These are phyloP conservation scores for Stegodyphus mimosarum DNA, from an alignment of 1,140 invertebrate genomes.

Conservation along the genomic window DNA sequence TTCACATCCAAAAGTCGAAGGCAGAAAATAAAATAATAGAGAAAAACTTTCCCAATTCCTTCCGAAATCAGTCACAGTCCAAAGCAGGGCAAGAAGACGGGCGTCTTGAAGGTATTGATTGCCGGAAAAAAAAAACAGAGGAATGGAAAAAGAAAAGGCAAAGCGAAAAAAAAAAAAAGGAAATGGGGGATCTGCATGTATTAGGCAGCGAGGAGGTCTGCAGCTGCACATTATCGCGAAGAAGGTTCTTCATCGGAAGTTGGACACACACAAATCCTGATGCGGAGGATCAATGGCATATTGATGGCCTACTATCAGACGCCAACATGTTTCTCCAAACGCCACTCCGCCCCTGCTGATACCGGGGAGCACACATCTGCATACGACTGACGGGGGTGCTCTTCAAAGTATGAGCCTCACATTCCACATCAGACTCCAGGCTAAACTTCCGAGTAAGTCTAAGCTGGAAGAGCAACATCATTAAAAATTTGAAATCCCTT, in stretches of 20 bases:
- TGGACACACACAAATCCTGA: conserved; percentile 42
- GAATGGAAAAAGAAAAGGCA: not conserved
- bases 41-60: not conserved
- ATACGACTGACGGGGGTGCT: conserved; percentile 15
- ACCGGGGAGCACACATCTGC: conserved; percentile 32
- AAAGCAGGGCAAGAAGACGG: not conserved
- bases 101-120: too few species aligned
- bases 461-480: too few species aligned
- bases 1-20: not conserved
- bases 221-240: conserved; percentile 46
- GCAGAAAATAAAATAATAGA: not conserved
- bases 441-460: too few species aligned
- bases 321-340: conserved; percentile 36
- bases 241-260: conserved; percentile 32
- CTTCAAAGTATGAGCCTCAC: conserved; percentile 5
- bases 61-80: not conserved
- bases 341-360: conserved; percentile 27
- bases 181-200: conserved; percentile 12
- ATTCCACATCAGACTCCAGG: too few species aligned
- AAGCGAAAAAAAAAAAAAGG: not conserved
- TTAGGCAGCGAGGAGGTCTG: not conserved
- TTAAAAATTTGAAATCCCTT: too few species aligned
- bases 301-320: conserved; percentile 58
- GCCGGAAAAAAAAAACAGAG: not conserved
- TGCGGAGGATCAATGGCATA: conserved; percentile 54